These are phyloP conservation scores for Caenorhabditis latens DNA, from an alignment of 1,140 invertebrate species.

Conservation along the genomic window DNA sequence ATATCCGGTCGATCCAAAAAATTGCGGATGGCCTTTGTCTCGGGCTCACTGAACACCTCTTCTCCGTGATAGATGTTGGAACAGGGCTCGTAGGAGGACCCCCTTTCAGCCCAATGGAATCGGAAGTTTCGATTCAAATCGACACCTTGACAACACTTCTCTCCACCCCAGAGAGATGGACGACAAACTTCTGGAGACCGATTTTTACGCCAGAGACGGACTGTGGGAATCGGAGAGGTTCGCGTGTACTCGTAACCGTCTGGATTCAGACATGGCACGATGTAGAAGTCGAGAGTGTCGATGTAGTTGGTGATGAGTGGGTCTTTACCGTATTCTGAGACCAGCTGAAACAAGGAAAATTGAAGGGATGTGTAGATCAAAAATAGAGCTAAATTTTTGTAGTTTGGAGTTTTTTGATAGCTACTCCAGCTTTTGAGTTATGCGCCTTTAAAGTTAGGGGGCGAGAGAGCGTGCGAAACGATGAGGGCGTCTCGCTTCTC, in stretches of 20 bases:
- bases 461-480: no score
- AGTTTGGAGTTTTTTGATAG: no score
- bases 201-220: slow-evolving; percentile 76
- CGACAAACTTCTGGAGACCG: slow-evolving; percentile 75
- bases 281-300: slow-evolving; percentile 80
- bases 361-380: no score
- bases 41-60: slow-evolving; percentile 76
- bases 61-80: slow-evolving; percentile 76
- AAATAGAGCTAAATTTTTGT: no score
- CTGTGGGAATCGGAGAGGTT: slow-evolving; percentile 67
- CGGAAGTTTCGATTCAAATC: slow-evolving; percentile 77
- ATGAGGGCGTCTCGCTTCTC: no score
- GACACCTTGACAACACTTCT: slow-evolving; percentile 75
- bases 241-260: slow-evolving; percentile 83
- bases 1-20: slow-evolving; percentile 68
- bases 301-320: slow-evolving; percentile 74
- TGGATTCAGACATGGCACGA: slow-evolving; percentile 84
- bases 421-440: no score
- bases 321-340: slow-evolving; percentile 77
- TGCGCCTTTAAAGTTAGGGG: no score
- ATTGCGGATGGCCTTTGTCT: slow-evolving; percentile 70
- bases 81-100: slow-evolving; percentile 74
- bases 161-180: slow-evolving; percentile 71
- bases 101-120: slow-evolving; percentile 76
- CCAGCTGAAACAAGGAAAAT: slow-evolving; percentile 64